Percentiles rank a stretch among this genome's conserved stretches.
phyloP scores from a whole-genome alignment of 1,140 invertebrate species.

The Radopholus similis region DNA sequence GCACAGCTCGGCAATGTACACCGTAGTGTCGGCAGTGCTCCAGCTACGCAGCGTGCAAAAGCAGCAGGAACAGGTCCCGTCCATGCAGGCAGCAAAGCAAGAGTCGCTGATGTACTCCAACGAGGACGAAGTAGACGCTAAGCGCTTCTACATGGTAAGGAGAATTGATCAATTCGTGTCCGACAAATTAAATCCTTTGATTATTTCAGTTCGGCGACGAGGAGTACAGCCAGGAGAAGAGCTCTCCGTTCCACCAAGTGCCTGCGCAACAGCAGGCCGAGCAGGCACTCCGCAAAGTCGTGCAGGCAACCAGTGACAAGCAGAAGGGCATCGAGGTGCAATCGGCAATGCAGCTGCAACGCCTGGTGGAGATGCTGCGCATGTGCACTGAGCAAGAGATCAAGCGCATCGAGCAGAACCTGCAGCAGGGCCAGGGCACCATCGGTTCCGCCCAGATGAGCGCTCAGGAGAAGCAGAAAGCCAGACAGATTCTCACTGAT shows the following conservation, averaged over 20 bases:
- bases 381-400: constrained; percentile 40
- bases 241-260: constrained; percentile 4
- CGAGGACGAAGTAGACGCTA: constrained; percentile 32
- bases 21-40: constrained; percentile 5
- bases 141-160: constrained; percentile 41
- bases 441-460: constrained; percentile 10
- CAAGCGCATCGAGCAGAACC: constrained; percentile 28
- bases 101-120: constrained; percentile 40
- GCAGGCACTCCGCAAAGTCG: constrained; percentile 1
- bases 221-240: constrained; percentile 5
- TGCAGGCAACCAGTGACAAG: constrained; percentile 14
- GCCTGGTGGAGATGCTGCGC: constrained; percentile 45
- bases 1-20: constrained; percentile 14
- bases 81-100: constrained; percentile 14
- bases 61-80: not conserved
- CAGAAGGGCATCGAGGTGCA: constrained; percentile 26
- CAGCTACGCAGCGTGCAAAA: not conserved
- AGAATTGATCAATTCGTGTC: too few species aligned
- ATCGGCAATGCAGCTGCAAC: constrained; percentile 4
- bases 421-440: not conserved
- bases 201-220: constrained; percentile 8
- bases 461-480: constrained; percentile 15
- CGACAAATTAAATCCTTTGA: not conserved
- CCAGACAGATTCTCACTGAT: constrained; percentile 40
- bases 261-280: constrained; percentile 17